Percentiles rank a stretch among this genome's conserved stretches.
Evolutionary conservation across 2,113 vertebrate species (phyloP).

Genomic region (Gobius niger): DNA sequence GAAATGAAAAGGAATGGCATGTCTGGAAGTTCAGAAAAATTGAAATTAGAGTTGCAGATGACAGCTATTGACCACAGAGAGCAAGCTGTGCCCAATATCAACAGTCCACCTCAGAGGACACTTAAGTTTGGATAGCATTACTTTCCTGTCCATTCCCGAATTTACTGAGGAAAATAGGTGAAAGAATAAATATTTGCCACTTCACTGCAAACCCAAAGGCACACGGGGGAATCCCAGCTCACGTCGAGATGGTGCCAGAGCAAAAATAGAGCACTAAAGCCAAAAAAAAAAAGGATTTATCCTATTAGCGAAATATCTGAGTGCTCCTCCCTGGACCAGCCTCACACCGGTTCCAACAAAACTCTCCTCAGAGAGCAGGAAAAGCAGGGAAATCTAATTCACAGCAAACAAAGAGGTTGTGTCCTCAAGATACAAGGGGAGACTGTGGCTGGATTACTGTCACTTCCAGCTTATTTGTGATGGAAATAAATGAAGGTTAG

Average conservation of each 20-base stretch:
- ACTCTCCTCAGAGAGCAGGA: constrained; percentile 7
- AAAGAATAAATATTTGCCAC: constrained; percentile 20
- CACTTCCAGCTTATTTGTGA: not conserved
- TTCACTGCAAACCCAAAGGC: constrained; percentile 39
- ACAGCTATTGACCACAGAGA: constrained; percentile 41
- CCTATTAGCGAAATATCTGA: constrained; percentile 50
- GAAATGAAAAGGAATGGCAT: constrained; percentile 43
- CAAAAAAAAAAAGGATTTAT: constrained; percentile 40
- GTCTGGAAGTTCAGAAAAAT: constrained; percentile 31
- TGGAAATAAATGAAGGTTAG: constrained; percentile 23
- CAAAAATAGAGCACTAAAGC: constrained; percentile 39
- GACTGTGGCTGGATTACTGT: constrained; percentile 1
- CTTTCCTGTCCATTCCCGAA: constrained; percentile 21
- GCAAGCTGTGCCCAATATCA: constrained; percentile 25
- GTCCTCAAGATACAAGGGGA: not conserved
- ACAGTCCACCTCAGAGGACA: constrained; percentile 17
- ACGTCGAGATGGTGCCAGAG: constrained; percentile 32
- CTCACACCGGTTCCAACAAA: constrained; percentile 4
- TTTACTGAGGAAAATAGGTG: constrained; percentile 24
- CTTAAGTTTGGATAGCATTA: constrained; percentile 5
- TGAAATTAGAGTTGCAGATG: constrained; percentile 44
- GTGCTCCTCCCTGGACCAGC: constrained; percentile 36
- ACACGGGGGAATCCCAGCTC: constrained; percentile 33
- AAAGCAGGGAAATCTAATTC: not conserved
- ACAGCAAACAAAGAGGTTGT: not conserved